Conservation (phyloP, 2,888 invertebrate species). For the Teleogryllus oceanicus region DNA sequence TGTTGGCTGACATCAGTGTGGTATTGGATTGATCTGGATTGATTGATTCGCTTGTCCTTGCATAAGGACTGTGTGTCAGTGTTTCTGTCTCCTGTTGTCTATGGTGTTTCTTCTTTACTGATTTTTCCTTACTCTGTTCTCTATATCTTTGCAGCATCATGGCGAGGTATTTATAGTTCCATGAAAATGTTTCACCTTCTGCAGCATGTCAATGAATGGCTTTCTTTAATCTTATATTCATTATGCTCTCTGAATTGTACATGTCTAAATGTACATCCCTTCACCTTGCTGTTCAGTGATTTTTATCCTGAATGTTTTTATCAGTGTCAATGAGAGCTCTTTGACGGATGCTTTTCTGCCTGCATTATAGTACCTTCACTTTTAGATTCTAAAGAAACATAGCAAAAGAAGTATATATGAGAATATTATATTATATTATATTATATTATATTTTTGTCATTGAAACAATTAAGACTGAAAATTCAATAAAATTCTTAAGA, state of each 20-base stretch:
- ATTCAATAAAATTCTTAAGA: too few species aligned
- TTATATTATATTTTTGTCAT: too few species aligned
- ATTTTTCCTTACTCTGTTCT: conserved; percentile 26
- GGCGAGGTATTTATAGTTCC: conserved; percentile 42
- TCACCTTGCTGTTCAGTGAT: too few species aligned
- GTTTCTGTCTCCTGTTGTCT: neutral
- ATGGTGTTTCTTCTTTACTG: neutral
- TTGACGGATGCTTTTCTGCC: too few species aligned
- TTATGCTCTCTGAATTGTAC: conserved; percentile 20
- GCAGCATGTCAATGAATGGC: conserved; percentile 33
- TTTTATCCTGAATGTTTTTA: too few species aligned
- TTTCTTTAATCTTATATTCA: conserved; percentile 21
- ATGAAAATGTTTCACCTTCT: conserved; percentile 29
- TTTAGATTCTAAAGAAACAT: too few species aligned
- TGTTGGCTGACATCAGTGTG: neutral
- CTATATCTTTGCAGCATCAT: conserved; percentile 43
- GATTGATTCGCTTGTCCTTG: conserved; percentile 24
- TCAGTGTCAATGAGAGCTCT: too few species aligned
- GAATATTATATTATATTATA: too few species aligned
- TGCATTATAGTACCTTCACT: too few species aligned
- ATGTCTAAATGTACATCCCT: too few species aligned
- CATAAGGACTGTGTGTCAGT: neutral
- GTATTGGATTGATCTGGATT: conserved; percentile 28
- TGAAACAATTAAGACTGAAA: too few species aligned
- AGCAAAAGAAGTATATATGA: too few species aligned